Conservation (phyloP, 2,888 invertebrate genomes). For the Camptogramma bilineatum region DNA sequence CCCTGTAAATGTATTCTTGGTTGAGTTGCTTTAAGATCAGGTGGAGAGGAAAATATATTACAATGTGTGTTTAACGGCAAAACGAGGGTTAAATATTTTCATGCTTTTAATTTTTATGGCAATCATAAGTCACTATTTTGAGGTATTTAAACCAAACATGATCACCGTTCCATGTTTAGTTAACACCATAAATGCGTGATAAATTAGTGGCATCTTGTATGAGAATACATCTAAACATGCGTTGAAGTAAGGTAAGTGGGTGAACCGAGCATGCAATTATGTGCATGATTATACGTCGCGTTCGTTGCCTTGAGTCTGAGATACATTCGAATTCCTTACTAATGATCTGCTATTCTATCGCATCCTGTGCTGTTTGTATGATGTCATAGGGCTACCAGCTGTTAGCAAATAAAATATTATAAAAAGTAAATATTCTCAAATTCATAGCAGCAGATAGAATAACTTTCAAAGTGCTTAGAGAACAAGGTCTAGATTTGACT, state of each 20-base stretch:
- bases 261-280: constrained; percentile 16
- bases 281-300: constrained; percentile 25
- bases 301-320: constrained; percentile 30
- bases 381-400: not conserved
- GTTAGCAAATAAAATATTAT: not conserved
- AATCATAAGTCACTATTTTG: too few species aligned
- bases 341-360: constrained; percentile 26
- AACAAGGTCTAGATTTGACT: too few species aligned
- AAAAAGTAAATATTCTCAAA: too few species aligned
- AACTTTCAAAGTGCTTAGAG: too few species aligned
- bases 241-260: not conserved
- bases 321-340: constrained; percentile 38
- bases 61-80: not conserved
- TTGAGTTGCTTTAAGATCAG: not conserved
- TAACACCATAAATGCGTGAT: not conserved
- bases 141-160: too few species aligned
- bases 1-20: constrained; percentile 1
- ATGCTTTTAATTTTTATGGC: too few species aligned
- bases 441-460: too few species aligned
- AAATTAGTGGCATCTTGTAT: not conserved
- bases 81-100: not conserved
- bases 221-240: constrained; percentile 1
- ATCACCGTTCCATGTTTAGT: too few species aligned
- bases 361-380: constrained; percentile 18
- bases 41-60: constrained; percentile 1